phyloP scores from a whole-genome alignment of 2,113 vertebrate genomes.

The Lota lota region DNA sequence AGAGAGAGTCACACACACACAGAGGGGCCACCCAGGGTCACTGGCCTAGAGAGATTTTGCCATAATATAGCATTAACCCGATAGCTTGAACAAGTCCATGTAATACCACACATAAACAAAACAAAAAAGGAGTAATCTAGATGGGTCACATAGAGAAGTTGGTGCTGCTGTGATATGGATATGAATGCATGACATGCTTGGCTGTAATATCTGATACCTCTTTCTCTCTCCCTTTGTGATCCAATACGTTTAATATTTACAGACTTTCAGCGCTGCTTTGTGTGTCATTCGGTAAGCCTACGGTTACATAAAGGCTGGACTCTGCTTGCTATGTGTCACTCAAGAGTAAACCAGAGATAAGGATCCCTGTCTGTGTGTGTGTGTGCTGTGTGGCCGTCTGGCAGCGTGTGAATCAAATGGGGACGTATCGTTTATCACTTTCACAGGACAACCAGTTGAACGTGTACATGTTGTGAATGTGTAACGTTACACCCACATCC shows the following conservation, averaged over 20 bases:
- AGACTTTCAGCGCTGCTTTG: background rate
- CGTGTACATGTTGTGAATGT: conserved; percentile 15
- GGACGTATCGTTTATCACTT: conserved; percentile 27
- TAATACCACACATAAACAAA: conserved; percentile 41
- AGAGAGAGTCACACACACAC: background rate
- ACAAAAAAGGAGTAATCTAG: too few species aligned
- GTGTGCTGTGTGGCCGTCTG: background rate
- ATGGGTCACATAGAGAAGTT: too few species aligned
- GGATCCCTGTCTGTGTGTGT: background rate
- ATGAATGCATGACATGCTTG: conserved; percentile 5
- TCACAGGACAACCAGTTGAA: conserved; percentile 17
- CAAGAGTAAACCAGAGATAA: background rate
- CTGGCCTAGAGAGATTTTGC: conserved; percentile 43
- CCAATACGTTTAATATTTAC: background rate
- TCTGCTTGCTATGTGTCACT: too few species aligned
- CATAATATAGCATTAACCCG: conserved; percentile 72
- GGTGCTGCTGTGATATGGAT: conserved; percentile 25
- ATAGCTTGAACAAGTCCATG: conserved; percentile 25
- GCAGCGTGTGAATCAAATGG: background rate
- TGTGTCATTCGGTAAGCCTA: too few species aligned
- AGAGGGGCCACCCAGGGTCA: conserved; percentile 25
- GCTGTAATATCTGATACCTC: conserved; percentile 11
- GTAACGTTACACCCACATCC: conserved; percentile 22
- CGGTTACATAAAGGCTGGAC: too few species aligned
- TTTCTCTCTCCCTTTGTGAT: background rate